A percentile compares a stretch with the other conserved stretches of the same genome.
Evolutionary conservation across 2,113 vertebrate species (phyloP).

Genomic region (Aleadryas rufinucha): DNA sequence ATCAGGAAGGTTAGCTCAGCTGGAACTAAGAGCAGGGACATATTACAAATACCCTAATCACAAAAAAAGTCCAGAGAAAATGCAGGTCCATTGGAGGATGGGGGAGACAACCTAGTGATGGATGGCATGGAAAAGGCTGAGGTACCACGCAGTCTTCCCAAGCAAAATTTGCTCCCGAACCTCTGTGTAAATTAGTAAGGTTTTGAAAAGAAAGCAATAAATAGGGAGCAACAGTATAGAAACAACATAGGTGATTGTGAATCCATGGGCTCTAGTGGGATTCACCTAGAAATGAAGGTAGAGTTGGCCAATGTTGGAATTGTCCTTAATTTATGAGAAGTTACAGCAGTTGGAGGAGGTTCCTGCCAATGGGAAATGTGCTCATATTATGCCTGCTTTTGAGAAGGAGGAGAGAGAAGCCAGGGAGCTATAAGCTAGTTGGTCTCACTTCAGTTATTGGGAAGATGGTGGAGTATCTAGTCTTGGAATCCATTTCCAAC

Average conservation of each 20-base stretch:
- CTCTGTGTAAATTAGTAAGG: background rate
- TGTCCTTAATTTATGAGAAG: background rate
- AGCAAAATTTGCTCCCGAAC: background rate
- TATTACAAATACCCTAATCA: background rate
- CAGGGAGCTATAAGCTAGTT: background rate
- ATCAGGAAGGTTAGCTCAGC: background rate
- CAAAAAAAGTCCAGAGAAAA: background rate
- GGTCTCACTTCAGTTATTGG: background rate
- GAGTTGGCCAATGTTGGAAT: background rate
- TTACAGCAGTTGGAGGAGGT: background rate
- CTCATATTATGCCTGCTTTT: background rate
- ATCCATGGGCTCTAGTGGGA: background rate
- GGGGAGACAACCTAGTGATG: background rate
- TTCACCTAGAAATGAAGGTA: background rate
- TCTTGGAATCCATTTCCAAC: background rate
- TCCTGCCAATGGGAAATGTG: background rate
- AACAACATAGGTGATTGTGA: background rate
- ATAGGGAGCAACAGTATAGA: background rate
- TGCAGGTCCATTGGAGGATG: rapidly evolving
- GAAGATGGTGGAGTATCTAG: background rate
- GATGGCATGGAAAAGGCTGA: background rate
- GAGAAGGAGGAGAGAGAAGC: background rate
- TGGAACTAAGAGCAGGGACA: background rate
- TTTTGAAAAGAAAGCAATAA: background rate
- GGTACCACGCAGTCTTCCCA: background rate